Conservation (phyloP, 1,140 invertebrate genomes). For the Brachionus angularis region DNA sequence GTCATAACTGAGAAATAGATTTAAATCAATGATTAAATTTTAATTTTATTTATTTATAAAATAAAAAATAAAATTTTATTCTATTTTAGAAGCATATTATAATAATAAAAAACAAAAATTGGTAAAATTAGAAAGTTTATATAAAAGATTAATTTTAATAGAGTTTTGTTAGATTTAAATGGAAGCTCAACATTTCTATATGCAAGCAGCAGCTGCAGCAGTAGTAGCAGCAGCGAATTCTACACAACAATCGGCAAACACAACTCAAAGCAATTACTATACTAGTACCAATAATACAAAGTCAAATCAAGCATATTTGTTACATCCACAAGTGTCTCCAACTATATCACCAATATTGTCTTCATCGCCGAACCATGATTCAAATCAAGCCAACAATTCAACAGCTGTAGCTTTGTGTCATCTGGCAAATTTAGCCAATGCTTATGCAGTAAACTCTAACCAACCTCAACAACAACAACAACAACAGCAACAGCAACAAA, state of each 20-base stretch:
- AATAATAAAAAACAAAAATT: too few species aligned
- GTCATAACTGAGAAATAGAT: too few species aligned
- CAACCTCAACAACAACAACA: too few species aligned
- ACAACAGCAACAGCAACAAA: too few species aligned
- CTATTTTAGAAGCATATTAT: too few species aligned
- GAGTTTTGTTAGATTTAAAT: too few species aligned
- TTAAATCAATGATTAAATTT: too few species aligned
- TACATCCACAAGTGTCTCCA: constrained; percentile 22
- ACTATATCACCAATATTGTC: constrained; percentile 15
- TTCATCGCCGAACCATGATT: constrained; percentile 5
- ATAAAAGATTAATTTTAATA: too few species aligned
- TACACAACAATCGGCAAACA: background rate
- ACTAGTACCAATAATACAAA: background rate
- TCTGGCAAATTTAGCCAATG: constrained; percentile 37
- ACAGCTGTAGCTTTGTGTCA: constrained; percentile 37
- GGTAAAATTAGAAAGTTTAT: too few species aligned
- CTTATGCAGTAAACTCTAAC: background rate
- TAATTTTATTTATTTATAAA: too few species aligned
- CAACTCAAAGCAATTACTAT: constrained; percentile 1
- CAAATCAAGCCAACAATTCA: background rate
- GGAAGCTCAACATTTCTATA: constrained; percentile 43
- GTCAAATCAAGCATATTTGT: background rate
- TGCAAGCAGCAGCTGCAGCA: constrained; percentile 17
- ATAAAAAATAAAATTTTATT: too few species aligned
- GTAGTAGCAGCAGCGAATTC: background rate